Evolutionary conservation across 2,797 vertebrate species (phyloP), one percentile per base, ranked within the genome.

Genomic region (Amblyopsis hoosieri): DNA sequence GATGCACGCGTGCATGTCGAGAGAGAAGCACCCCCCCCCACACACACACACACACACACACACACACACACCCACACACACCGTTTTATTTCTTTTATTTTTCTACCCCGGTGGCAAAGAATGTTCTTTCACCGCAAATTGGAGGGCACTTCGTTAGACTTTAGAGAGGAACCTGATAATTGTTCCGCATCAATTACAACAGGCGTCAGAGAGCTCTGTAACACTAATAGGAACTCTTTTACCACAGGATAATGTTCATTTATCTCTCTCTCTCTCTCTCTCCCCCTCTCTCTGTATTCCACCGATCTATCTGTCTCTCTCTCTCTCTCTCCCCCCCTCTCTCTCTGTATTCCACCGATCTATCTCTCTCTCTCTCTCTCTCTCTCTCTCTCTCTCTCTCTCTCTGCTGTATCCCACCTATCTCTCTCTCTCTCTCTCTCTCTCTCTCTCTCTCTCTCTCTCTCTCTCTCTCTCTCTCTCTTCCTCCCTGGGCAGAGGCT

Each of bases 401-500:
- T 57, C 13, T 42, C 31, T 57, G 11, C 6, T 3, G 12, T 13
- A 4, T 12, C 12, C 14, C 11, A n/a, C 29, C 17, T 11, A 15
- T 23, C 51, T 29, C 51, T 6, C 51, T 11, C 42, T 47, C 12
- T 45, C 5, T 45, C 14, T 45, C 10, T 46, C 37, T 58, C 37
- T 14, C 45, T 37, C 37, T 19, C 5, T 52, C 42, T 48, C 33
- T 42, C 29, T 50, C 19, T 11, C 15, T 57, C 23, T 56, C 15
- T 57, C 46, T 78, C 51, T 12, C 50, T 52, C 72, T 85, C 58
- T 73, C 15, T 53, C 48, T 47, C 17, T 52, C 55, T 45, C 55
- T 57, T 3, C 45, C 55, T 11, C 55, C 17, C 37, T 42, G 45
- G 74, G 0, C 88, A 99, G 97, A 93, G 89, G 17, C 95, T 99